Conservation (phyloP, 2,797 vertebrate species). For the Siniperca scherzeri region DNA sequence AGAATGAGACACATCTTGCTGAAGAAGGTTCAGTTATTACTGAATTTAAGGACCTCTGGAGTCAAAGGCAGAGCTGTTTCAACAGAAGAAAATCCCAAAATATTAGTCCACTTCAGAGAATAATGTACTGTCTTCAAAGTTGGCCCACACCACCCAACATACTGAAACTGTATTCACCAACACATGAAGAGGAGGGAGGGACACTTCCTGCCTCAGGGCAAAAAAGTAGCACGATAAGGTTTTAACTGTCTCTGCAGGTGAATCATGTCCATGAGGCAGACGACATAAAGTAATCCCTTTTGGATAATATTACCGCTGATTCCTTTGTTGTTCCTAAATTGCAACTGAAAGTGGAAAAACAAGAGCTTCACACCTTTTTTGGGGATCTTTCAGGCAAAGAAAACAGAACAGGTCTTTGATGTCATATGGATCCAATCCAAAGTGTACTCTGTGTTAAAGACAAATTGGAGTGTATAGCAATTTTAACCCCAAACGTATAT, state of each 20-base stretch:
- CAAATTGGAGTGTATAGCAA: not conserved
- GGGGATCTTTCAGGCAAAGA: not conserved
- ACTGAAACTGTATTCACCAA: not conserved
- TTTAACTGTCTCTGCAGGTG: conserved; percentile 32
- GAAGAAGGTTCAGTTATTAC: not conserved
- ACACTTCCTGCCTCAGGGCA: not conserved
- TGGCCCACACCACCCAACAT: not conserved
- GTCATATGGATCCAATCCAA: not conserved
- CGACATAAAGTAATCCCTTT: not conserved
- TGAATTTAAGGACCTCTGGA: not conserved
- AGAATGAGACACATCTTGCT: not conserved
- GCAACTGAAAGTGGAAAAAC: conserved; percentile 11
- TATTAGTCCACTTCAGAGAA: not conserved
- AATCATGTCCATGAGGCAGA: not conserved
- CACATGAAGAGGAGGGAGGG: not conserved
- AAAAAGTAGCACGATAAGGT: not conserved
- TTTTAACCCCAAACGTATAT: not conserved
- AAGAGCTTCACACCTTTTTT: not conserved
- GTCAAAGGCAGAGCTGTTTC: not conserved
- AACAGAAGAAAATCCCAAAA: not conserved
- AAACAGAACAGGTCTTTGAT: not conserved
- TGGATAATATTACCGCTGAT: not conserved
- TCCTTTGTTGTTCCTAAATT: not conserved
- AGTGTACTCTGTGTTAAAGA: not conserved
- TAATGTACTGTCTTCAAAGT: not conserved